Percentiles rank a stretch among this genome's conserved stretches.
These are phyloP conservation scores for Drosophila gunungcola DNA, from an alignment of 1,140 invertebrate species.

Conservation along the genomic window DNA sequence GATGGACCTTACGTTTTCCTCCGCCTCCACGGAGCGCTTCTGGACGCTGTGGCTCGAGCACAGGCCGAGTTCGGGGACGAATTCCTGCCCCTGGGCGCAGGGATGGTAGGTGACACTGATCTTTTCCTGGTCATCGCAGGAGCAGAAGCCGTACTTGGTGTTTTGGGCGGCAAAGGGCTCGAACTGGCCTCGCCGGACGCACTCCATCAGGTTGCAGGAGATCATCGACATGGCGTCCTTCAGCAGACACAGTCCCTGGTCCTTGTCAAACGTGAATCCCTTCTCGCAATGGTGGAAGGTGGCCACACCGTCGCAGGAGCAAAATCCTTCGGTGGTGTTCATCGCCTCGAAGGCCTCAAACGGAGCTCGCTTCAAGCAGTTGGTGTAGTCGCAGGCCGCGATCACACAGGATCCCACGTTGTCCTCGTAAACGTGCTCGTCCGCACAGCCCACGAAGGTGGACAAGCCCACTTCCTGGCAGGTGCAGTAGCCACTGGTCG, in stretches of 20 bases:
- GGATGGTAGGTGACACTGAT: constrained; percentile 42
- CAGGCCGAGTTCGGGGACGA: constrained; percentile 20
- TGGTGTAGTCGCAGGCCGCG: constrained; percentile 33
- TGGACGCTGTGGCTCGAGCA: constrained; percentile 38
- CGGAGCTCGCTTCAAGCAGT: constrained; percentile 6
- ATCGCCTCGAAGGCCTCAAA: constrained; percentile 38
- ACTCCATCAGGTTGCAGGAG: constrained; percentile 26
- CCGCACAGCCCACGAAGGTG: constrained; percentile 29
- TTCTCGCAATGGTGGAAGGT: constrained; percentile 30
- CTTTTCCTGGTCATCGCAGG: constrained; percentile 39
- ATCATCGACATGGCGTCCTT: constrained; percentile 17
- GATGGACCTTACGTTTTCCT: constrained; percentile 79
- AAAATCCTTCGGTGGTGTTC: constrained; percentile 40
- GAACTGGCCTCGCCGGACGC: constrained; percentile 21
- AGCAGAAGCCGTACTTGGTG: constrained; percentile 53
- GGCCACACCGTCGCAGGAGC: constrained; percentile 41
- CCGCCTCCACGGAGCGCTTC: constrained; percentile 67
- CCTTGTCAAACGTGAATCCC: constrained; percentile 25
- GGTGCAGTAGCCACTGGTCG: constrained; percentile 43
- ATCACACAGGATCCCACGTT: constrained; percentile 19
- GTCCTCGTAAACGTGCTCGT: constrained; percentile 36
- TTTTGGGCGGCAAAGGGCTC: constrained; percentile 58
- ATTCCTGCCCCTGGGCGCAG: constrained; percentile 16
- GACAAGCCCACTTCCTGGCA: constrained; percentile 29
- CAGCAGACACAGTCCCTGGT: constrained; percentile 14